Percentiles rank a stretch among this genome's conserved stretches.
These are phyloP conservation scores for Catonia carolina DNA, from an alignment of 2,888 invertebrate species.

Conservation along the genomic window DNA sequence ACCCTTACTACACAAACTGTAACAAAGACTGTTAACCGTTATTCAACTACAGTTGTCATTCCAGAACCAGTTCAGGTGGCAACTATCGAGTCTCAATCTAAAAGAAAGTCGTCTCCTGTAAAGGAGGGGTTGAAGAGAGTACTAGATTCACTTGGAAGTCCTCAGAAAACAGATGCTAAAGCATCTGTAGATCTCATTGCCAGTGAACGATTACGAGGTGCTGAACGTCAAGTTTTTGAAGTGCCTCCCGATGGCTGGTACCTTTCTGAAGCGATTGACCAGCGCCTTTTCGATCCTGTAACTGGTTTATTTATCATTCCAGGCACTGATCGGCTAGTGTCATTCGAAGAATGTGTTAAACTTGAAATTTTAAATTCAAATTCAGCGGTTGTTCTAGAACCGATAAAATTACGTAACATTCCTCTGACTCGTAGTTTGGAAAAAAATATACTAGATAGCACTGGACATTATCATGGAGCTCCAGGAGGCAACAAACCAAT, in stretches of 20 bases:
- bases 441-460: slow-evolving; percentile 67
- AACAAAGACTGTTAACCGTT: slow-evolving; percentile 73
- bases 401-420: slow-evolving; percentile 62
- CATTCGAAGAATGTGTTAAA: slow-evolving; percentile 80
- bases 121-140: slow-evolving; percentile 28
- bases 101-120: slow-evolving; percentile 25
- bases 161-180: slow-evolving; percentile 3
- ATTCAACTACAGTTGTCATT: slow-evolving; percentile 39
- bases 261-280: slow-evolving; percentile 73
- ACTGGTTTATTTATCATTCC: slow-evolving; percentile 81
- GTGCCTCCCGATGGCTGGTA: slow-evolving; percentile 79
- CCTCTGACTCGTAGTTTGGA: slow-evolving; percentile 66
- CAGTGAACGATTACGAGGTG: slow-evolving; percentile 30
- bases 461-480: slow-evolving; percentile 60
- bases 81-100: slow-evolving; percentile 49
- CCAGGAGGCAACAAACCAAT: slow-evolving; percentile 50
- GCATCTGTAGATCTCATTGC: slow-evolving; percentile 10
- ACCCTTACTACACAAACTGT: slow-evolving; percentile 82
- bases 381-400: slow-evolving; percentile 76
- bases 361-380: slow-evolving; percentile 77
- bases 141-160: slow-evolving; percentile 23
- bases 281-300: slow-evolving; percentile 72
- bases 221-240: slow-evolving; percentile 65
- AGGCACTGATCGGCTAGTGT: slow-evolving; percentile 74
- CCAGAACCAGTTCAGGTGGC: slow-evolving; percentile 43